Conservation (phyloP, 2,113 vertebrate genomes). For the Drymodes brunneopygia region DNA sequence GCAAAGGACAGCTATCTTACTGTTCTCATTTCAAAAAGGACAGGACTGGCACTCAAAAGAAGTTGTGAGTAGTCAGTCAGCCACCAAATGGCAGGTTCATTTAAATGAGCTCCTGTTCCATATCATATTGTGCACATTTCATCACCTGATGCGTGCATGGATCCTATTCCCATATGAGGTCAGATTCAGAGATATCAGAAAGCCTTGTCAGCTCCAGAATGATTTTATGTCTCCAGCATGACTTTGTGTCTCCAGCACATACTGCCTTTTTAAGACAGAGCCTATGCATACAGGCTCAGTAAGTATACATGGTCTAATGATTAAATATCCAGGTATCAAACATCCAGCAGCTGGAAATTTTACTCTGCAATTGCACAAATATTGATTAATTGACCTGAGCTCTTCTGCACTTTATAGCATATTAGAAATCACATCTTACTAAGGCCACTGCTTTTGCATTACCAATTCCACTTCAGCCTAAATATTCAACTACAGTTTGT, state of each 20-base stretch:
- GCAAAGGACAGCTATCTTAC: neutral
- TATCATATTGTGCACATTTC: neutral
- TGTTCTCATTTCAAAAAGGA: neutral
- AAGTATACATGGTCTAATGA: neutral
- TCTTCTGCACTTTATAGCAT: neutral
- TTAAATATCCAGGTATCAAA: neutral
- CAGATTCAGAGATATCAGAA: neutral
- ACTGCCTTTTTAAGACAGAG: neutral
- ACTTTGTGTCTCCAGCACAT: neutral
- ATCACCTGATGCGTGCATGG: neutral
- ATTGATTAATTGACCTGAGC: neutral
- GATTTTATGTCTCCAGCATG: neutral
- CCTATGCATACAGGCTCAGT: neutral
- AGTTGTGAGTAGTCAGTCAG: neutral
- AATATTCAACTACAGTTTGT: neutral
- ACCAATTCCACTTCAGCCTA: neutral
- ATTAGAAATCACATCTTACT: neutral
- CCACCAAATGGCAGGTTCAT: neutral
- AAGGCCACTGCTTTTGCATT: neutral
- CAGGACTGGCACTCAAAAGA: neutral
- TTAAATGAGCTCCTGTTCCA: neutral
- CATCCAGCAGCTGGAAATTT: neutral
- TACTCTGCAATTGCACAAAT: conserved; percentile 1
- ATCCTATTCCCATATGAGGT: neutral
- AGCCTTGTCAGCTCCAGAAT: neutral